Base-by-base conservation (phyloP, 2,888 invertebrate genomes). In the Caenorhabditis angaria region DNA sequence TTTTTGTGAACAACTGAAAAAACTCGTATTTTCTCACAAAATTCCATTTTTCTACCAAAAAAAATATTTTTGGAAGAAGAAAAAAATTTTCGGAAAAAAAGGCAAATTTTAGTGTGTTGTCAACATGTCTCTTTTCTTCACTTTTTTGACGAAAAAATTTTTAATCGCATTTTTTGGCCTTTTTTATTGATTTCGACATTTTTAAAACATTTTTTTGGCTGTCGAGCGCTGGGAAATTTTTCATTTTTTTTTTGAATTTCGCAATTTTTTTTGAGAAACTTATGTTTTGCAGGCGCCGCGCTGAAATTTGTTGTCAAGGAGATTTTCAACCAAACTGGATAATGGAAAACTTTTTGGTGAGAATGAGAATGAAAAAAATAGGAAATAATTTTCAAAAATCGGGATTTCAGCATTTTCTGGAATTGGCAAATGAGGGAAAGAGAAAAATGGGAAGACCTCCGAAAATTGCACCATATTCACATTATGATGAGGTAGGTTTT, bases 401-500 rank as follows among this genome's bases (percentile, higher is more conserved):
- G n/a, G n/a, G 28, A 10, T 54, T 54, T 27, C 54, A 63, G 59
- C 56, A 63, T 5, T 35, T 63, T 1, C 53, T 68, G 8, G 69
- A 64, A 20, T 51, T 56, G 20, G 51, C 20, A n/a, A 28, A 50
- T 6, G 68, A 69, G 6, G 28, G 41, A n/a, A 69, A 69, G n/a
- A 24, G 68, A 32, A 65, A 55, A 41, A 70, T 70, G 70, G 70
- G 70, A 12, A 35, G 70, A 12, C 65, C 65, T 4, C 48, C 65
- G 14, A 65, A 70, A 54, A 48, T 65, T 22, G 53, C 58, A 12
- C 61, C 70, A 24, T 70, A 57, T 24, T 70, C 65, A n/a, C 65
- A 65, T 41, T 70, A 70, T 25, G 57, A 57, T n/a, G 61, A 57
- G 54, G 54, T 54, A 18, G 18, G 41, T n/a, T n/a, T n/a, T n/a